Conservation (phyloP, 2,888 invertebrate species). For the Netelia fuscicornis region DNA sequence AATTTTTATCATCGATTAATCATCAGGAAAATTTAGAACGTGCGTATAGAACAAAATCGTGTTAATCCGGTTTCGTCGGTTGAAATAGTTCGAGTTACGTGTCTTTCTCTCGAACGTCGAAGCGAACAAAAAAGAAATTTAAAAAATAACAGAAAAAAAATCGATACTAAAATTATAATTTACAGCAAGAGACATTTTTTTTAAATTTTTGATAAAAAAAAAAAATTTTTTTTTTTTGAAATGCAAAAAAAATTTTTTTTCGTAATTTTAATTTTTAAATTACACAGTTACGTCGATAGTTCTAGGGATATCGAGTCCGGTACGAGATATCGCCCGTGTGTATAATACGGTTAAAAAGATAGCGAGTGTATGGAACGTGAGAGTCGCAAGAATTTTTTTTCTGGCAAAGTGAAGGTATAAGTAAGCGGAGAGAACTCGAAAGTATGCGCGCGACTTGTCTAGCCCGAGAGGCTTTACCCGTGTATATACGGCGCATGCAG, state of each 20-base stretch:
- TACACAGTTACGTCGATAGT: background rate
- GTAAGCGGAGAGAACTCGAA: constrained; percentile 8
- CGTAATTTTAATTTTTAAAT: background rate
- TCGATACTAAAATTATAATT: too few relatives aligned
- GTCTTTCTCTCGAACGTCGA: too few relatives aligned
- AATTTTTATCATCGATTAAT: too few relatives aligned
- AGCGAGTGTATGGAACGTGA: constrained; percentile 39
- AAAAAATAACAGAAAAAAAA: too few relatives aligned
- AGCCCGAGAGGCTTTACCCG: background rate
- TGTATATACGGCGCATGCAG: background rate
- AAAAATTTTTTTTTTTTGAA: background rate
- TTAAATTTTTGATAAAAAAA: background rate
- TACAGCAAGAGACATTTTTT: too few relatives aligned
- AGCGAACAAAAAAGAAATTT: too few relatives aligned
- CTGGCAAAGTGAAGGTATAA: constrained; percentile 46
- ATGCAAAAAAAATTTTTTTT: background rate
- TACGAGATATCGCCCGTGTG: background rate
- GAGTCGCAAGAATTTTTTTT: constrained; percentile 29
- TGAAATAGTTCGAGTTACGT: too few relatives aligned
- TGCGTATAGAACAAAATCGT: too few relatives aligned
- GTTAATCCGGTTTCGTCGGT: too few relatives aligned
- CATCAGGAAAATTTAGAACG: too few relatives aligned
- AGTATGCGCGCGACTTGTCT: constrained; percentile 21
- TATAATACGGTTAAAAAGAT: constrained; percentile 39
- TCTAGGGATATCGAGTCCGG: background rate